Conservation (phyloP, 92 coral and sea anemone genomes). For the Zoanthus solanderi region DNA sequence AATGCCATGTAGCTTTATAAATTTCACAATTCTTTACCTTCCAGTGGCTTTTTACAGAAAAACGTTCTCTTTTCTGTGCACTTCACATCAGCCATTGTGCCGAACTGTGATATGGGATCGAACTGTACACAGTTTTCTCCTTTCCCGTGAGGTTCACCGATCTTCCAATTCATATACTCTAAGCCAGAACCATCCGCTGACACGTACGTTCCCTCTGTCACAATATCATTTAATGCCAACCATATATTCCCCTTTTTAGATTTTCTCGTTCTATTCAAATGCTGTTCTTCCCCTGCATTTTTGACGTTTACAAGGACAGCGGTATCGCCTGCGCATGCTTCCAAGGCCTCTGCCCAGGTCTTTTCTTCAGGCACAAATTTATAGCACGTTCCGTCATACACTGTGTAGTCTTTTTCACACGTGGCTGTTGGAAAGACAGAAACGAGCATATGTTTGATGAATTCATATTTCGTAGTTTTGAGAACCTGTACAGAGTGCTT, state of each 20-base stretch:
- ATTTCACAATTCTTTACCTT: constrained; percentile 49
- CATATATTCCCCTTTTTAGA: constrained; percentile 48
- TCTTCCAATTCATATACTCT: constrained; percentile 79
- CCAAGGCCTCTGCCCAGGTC: constrained; percentile 77
- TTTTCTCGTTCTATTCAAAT: constrained; percentile 40
- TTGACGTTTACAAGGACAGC: constrained; percentile 64
- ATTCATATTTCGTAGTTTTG: neutral
- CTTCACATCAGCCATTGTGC: constrained; percentile 74
- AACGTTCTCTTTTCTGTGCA: constrained; percentile 69
- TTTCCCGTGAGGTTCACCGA: constrained; percentile 87
- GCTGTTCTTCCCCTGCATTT: constrained; percentile 49
- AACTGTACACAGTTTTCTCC: constrained; percentile 80
- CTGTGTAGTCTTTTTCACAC: constrained; percentile 68
- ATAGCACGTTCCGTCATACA: constrained; percentile 75
- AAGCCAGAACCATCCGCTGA: constrained; percentile 80
- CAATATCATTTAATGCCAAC: constrained; percentile 78
- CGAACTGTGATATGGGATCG: constrained; percentile 62
- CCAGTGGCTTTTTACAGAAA: constrained; percentile 84
- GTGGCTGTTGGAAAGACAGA: constrained; percentile 46
- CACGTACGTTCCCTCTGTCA: constrained; percentile 80
- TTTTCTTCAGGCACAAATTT: constrained; percentile 62
- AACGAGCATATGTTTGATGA: neutral
- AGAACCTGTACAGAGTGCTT: too few species aligned
- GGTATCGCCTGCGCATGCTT: constrained; percentile 67
- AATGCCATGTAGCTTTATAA: neutral